Conservation (phyloP, 1,140 invertebrate species). For the Dendroctonus ponderosae region DNA sequence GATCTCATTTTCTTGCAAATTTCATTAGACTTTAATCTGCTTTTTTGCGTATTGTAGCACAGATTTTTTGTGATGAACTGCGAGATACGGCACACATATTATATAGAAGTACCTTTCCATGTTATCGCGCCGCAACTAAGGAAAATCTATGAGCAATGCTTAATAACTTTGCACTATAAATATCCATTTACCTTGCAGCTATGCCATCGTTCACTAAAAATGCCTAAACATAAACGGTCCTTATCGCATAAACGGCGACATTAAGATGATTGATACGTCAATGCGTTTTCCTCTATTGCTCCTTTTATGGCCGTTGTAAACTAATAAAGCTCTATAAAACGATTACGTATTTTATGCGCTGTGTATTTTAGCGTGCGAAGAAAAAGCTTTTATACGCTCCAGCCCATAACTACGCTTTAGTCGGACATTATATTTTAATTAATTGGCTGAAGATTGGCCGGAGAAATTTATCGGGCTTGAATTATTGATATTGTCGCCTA, state of each 20-base stretch:
- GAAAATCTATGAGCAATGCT: too few species aligned
- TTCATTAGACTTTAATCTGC: too few species aligned
- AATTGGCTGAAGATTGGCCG: conserved; percentile 8
- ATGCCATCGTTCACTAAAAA: conserved; percentile 14
- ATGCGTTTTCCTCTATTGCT: conserved; percentile 26
- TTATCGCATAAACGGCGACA: conserved; percentile 17
- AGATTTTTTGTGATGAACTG: too few species aligned
- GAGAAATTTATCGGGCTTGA: not conserved
- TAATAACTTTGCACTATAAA: conserved; percentile 1
- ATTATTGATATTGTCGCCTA: too few species aligned
- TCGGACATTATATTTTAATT: conserved; percentile 3
- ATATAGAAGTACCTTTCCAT: too few species aligned
- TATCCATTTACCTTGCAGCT: conserved; percentile 2
- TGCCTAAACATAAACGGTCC: conserved; percentile 13
- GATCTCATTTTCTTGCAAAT: too few species aligned
- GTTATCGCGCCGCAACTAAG: too few species aligned
- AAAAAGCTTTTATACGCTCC: conserved; percentile 8
- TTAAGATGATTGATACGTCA: conserved; percentile 28
- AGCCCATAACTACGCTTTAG: not conserved
- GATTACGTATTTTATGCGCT: conserved; percentile 22
- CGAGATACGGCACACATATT: too few species aligned
- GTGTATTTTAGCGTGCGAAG: conserved; percentile 14
- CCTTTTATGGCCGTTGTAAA: conserved; percentile 24
- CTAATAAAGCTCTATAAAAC: conserved; percentile 28
- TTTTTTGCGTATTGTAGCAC: too few species aligned